Conservation (phyloP, 2,888 invertebrate genomes). For the Spodoptera exigua region DNA sequence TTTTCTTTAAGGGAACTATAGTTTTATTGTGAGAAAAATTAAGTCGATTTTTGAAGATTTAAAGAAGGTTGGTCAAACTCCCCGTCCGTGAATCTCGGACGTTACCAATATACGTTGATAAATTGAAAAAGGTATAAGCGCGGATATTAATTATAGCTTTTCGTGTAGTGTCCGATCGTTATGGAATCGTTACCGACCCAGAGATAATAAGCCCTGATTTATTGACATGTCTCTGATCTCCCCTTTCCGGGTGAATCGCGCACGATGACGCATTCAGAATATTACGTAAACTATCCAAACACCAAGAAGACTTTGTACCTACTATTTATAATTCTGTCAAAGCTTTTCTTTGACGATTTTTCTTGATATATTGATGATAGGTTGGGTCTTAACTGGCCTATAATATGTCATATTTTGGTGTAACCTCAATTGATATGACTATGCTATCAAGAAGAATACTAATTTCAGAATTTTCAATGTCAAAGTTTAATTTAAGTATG, state of each 20-base stretch:
- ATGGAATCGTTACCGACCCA: constrained; percentile 58
- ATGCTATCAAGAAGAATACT: too few species aligned
- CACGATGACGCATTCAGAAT: constrained; percentile 54
- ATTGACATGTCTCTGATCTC: constrained; percentile 56
- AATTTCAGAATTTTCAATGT: too few species aligned
- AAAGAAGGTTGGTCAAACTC: constrained; percentile 39
- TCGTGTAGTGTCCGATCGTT: constrained; percentile 53
- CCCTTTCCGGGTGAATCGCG: constrained; percentile 61
- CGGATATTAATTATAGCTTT: constrained; percentile 72
- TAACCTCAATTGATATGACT: too few species aligned
- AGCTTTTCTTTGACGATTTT: constrained; percentile 14
- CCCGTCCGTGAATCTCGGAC: constrained; percentile 37
- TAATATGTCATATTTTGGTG: too few species aligned
- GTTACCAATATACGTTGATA: constrained; percentile 65
- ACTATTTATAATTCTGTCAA: constrained; percentile 29
- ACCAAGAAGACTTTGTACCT: constrained; percentile 15
- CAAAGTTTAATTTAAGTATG: too few species aligned
- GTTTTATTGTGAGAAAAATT: too few species aligned
- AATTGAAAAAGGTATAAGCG: constrained; percentile 71
- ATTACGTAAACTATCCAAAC: constrained; percentile 50
- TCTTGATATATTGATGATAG: background rate
- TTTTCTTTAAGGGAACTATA: too few species aligned
- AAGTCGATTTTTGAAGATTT: too few species aligned
- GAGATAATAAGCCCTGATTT: constrained; percentile 70
- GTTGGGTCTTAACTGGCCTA: background rate